A percentile compares a stretch with the other conserved stretches of the same genome.
Conservation (phyloP, 2,888 invertebrate genomes). For the Drosophila kuntzei region DNA sequence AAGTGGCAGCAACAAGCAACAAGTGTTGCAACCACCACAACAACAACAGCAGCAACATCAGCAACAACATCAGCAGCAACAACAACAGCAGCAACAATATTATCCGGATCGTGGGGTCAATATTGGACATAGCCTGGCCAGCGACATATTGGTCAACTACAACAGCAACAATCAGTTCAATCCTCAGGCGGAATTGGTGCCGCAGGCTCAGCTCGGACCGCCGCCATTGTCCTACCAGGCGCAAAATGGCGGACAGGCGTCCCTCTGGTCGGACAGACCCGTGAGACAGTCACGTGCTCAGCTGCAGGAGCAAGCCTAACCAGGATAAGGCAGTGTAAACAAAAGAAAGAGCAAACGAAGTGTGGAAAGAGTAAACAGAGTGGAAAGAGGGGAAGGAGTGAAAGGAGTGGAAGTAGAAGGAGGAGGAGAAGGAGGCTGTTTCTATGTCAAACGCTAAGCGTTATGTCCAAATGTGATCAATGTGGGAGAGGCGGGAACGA, state of each 20-base stretch:
- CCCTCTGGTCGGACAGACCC: conserved; percentile 68
- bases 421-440: conserved; percentile 1
- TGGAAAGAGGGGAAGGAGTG: too few relatives aligned
- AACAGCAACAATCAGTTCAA: conserved; percentile 89
- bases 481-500: conserved; percentile 2
- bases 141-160: conserved; percentile 86
- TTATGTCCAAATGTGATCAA: conserved; percentile 88
- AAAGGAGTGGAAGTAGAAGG: not conserved
- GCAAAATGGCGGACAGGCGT: conserved; percentile 52
- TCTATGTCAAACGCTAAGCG: conserved; percentile 13
- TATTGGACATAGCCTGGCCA: conserved; percentile 66
- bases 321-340: too few relatives aligned
- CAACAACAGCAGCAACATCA: conserved; percentile 28
- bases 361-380: not conserved
- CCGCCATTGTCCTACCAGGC: conserved; percentile 72
- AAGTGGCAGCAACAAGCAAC: conserved; percentile 64
- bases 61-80: conserved; percentile 28
- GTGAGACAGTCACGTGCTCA: conserved; percentile 68
- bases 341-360: not conserved
- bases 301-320: conserved; percentile 83
- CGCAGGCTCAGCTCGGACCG: conserved; percentile 69
- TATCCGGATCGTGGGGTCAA: conserved; percentile 87
- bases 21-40: conserved; percentile 47
- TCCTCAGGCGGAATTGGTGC: conserved; percentile 80
- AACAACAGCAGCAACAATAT: conserved; percentile 87